Evolutionary conservation across 2,888 invertebrate genomes (phyloP), one percentile per base, ranked within the genome.

Genomic region (Athalia cordata): DNA sequence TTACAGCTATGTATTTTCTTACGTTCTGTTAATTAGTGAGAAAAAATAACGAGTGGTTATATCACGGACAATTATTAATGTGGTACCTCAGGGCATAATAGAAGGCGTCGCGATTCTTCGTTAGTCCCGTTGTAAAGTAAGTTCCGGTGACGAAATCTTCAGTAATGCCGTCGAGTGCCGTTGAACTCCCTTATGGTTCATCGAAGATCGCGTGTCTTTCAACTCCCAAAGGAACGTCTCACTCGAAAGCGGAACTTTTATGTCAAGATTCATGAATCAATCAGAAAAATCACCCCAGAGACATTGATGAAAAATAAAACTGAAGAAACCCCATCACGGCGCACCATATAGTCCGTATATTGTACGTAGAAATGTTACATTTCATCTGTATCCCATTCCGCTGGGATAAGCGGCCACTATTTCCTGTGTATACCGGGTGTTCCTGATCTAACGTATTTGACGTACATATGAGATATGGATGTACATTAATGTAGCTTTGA

Each of bases 271-370:
- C 57, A 6, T 43, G 59, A 59, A n/a, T 72, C 72, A 43, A 72
- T 72, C 47, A 57, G 5, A 72, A 72, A 59, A 72, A 72, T 72
- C 59, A 72, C 72, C 72, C 57, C 72, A 57, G 72, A 72, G 72
- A 57, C 72, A 59, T 59, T 72, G 72, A 72, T 72, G 72, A 72
- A 59, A 59, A 47, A 47, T 59, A 9, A 55, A 29, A 9, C n/a
- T 11, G 68, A 68, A 29, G 29, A 6, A 7, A 15, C 5, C 52
- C 52, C 11, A 68, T 15, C 43, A 15, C 9, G 57, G 8, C 13
- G 45, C 57, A 72, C 59, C 45, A 59, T 45, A 29, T 13, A 13
- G 15, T 45, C 29, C 47, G n/a, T 8, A 8, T 57, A 59, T 72
- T 13, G 45, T 45, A 47, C 15, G 45, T 8, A 57, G 13, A n/a